These are phyloP conservation scores for Lasius fuliginosus DNA, from an alignment of 2,888 invertebrate genomes.

Conservation along the genomic window DNA sequence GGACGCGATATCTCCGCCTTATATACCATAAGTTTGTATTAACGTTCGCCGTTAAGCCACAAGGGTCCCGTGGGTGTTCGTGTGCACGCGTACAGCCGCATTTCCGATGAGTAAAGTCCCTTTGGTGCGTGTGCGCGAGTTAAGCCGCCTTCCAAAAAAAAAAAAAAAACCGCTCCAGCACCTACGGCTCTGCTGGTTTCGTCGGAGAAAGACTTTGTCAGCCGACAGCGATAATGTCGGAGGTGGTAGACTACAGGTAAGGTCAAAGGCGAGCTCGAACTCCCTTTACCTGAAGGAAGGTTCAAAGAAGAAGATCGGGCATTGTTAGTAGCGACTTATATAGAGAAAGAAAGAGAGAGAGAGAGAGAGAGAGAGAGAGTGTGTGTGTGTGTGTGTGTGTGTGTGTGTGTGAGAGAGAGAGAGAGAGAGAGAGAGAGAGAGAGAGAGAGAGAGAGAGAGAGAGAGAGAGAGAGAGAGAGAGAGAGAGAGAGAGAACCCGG, in stretches of 20 bases:
- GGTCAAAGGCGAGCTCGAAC: constrained; percentile 60
- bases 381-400: too few species aligned
- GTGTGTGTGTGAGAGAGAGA: too few species aligned
- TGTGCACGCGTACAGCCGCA: background rate
- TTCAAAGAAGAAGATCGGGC: constrained; percentile 39
- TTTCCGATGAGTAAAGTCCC: constrained; percentile 45
- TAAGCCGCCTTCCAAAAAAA: constrained; percentile 33
- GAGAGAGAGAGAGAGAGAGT: background rate
- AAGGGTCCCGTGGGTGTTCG: background rate
- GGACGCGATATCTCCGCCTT: constrained; percentile 17
- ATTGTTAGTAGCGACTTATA: constrained; percentile 50
- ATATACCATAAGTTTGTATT: constrained; percentile 43
- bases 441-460: background rate
- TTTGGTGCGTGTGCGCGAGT: constrained; percentile 1
- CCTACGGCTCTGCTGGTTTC: background rate
- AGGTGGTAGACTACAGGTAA: constrained; percentile 54
- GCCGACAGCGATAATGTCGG: constrained; percentile 55
- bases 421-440: background rate
- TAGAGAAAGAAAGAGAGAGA: background rate
- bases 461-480: background rate
- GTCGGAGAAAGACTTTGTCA: constrained; percentile 24
- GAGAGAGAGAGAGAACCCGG: background rate
- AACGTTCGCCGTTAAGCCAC: constrained; percentile 40
- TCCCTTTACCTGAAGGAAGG: constrained; percentile 37
- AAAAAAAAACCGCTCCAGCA: constrained; percentile 17